Evolutionary conservation across 2,797 vertebrate genomes (phyloP).

Genomic region (Phataginus tricuspis): DNA sequence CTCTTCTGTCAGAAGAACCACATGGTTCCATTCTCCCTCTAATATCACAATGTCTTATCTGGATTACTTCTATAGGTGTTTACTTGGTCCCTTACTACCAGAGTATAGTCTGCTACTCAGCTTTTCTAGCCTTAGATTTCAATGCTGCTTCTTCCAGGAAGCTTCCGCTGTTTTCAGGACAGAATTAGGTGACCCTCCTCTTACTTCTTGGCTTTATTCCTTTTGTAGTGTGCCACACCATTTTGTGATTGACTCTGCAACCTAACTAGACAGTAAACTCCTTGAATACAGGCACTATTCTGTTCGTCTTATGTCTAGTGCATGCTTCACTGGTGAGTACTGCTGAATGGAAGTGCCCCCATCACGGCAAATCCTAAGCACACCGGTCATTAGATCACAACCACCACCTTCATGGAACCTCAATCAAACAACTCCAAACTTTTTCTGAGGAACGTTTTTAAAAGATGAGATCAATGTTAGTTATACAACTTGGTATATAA

Average conservation of each 20-base stretch:
- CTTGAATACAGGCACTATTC: not conserved
- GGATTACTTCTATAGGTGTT: not conserved
- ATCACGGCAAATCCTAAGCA: not conserved
- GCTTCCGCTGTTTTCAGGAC: not conserved
- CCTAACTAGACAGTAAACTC: not conserved
- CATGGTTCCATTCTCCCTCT: not conserved
- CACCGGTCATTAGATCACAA: not conserved
- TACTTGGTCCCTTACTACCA: not conserved
- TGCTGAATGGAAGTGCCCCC: not conserved
- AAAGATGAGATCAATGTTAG: slow-evolving; percentile 6
- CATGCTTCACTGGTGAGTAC: not conserved
- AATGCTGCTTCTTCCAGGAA: not conserved
- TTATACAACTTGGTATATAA: slow-evolving; percentile 43
- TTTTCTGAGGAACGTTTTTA: slow-evolving; percentile 14
- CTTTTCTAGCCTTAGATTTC: not conserved
- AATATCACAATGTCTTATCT: not conserved
- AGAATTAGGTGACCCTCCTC: not conserved
- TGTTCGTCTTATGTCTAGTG: not conserved
- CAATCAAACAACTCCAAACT: slow-evolving; percentile 32
- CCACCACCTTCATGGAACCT: not conserved
- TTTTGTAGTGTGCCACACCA: not conserved
- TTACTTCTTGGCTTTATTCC: not conserved
- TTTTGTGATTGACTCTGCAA: not conserved
- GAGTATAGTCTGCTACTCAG: not conserved
- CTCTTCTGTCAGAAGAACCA: not conserved